Conservation (phyloP, 2,888 invertebrate species). For the Ectemnius cavifrons region DNA sequence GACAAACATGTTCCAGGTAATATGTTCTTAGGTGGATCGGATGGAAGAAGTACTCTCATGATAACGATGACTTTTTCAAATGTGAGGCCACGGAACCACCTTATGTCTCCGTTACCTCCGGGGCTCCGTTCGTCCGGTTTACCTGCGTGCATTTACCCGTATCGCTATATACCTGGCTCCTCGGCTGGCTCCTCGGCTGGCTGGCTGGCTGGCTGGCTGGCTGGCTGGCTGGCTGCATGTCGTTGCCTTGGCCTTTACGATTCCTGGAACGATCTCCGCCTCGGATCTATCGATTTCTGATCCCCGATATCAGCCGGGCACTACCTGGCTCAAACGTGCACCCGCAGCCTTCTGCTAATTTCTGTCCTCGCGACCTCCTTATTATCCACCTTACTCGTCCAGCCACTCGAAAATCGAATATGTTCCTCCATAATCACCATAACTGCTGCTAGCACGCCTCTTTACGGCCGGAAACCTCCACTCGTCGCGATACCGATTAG, state of each 20-base stretch:
- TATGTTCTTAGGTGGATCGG: no score
- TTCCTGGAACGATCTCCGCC: conserved; percentile 61
- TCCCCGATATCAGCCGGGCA: conserved; percentile 38
- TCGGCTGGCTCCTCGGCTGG: no score
- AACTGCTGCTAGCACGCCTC: not conserved
- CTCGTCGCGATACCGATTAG: no score
- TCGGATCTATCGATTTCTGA: conserved; percentile 61
- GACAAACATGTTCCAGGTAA: no score
- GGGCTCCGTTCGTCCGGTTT: conserved; percentile 47
- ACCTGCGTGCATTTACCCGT: conserved; percentile 52
- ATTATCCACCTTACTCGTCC: conserved; percentile 1
- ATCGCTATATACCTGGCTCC: conserved; percentile 34
- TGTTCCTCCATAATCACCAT: not conserved
- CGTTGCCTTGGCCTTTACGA: conserved; percentile 64
- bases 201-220: conserved; percentile 6
- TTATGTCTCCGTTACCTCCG: conserved; percentile 33
- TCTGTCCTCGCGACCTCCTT: conserved; percentile 1
- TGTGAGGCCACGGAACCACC: conserved; percentile 21
- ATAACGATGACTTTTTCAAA: conserved; percentile 45
- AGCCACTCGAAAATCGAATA: conserved; percentile 3
- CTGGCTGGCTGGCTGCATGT: conserved; percentile 22
- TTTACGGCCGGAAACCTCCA: no score
- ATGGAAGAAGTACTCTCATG: not conserved
- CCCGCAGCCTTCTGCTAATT: conserved; percentile 11
- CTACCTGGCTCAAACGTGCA: conserved; percentile 7